Percentiles rank a stretch among this genome's conserved stretches.
phyloP scores from a whole-genome alignment of 2,888 invertebrate species.

The Steinernema carpocapsae region DNA sequence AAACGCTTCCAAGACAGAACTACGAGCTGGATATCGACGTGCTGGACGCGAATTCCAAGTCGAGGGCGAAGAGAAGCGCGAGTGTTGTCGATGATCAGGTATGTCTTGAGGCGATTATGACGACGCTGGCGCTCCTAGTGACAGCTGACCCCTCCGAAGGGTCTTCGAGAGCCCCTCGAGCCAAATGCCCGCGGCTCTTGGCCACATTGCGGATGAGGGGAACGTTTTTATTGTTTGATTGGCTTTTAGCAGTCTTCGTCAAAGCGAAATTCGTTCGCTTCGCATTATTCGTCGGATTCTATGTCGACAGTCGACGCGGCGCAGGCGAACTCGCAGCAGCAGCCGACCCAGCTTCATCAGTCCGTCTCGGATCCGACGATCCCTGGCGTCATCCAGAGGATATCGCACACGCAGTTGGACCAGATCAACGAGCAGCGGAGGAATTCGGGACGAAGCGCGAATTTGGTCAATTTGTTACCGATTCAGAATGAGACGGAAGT shows the following conservation, averaged over 20 bases:
- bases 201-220: background rate
- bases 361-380: slow-evolving; percentile 36
- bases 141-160: slow-evolving; percentile 22
- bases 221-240: slow-evolving; percentile 18
- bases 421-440: slow-evolving; percentile 41
- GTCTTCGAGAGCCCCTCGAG: no score
- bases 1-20: slow-evolving; percentile 38
- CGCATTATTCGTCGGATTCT: slow-evolving; percentile 38
- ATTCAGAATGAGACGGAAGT: slow-evolving; percentile 49
- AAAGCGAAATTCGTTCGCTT: slow-evolving; percentile 45
- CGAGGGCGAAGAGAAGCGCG: slow-evolving; percentile 38
- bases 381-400: slow-evolving; percentile 40
- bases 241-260: slow-evolving; percentile 33
- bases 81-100: slow-evolving; percentile 38
- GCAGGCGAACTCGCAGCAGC: slow-evolving; percentile 14
- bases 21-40: slow-evolving; percentile 44
- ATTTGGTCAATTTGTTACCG: slow-evolving; percentile 46
- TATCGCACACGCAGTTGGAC: slow-evolving; percentile 42
- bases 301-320: slow-evolving; percentile 38
- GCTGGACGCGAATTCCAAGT: background rate
- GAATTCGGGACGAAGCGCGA: slow-evolving; percentile 39
- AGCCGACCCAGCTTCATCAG: slow-evolving; percentile 40
- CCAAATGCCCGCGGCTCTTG: no score
- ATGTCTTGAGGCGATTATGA: background rate
- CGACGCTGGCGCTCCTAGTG: background rate